Percentiles rank a stretch among this genome's conserved stretches.
Conservation (phyloP, 2,113 vertebrate species). For the Trogon surrucura region DNA sequence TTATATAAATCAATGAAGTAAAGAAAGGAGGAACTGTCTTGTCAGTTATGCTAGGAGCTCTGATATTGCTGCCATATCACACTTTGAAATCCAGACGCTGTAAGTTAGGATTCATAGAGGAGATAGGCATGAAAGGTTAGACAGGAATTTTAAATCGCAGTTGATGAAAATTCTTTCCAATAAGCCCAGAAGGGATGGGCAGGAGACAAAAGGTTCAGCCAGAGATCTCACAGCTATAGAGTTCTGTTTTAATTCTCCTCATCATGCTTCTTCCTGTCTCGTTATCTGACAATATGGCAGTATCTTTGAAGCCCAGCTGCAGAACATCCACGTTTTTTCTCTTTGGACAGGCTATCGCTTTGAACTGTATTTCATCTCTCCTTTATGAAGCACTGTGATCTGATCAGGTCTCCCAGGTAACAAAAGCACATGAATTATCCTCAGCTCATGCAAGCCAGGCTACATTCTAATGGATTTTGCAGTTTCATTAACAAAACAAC, state of each 20-base stretch:
- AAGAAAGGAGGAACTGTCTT: background rate
- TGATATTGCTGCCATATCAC: background rate
- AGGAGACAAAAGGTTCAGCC: constrained; percentile 33
- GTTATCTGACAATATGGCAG: background rate
- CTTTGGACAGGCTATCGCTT: background rate
- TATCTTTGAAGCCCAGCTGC: constrained; percentile 57
- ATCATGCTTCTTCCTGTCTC: constrained; percentile 2
- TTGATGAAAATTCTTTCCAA: constrained; percentile 15
- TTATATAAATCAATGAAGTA: background rate
- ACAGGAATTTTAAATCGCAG: constrained; percentile 35
- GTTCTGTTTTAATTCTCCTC: background rate
- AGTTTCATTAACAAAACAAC: background rate
- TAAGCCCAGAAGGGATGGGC: constrained; percentile 25
- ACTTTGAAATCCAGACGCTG: background rate
- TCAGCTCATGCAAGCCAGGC: background rate
- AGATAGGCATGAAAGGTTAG: constrained; percentile 5
- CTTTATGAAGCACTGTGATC: constrained; percentile 31
- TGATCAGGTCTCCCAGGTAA: constrained; percentile 15
- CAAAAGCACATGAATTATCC: background rate
- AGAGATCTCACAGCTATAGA: constrained; percentile 2
- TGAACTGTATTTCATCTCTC: constrained; percentile 46
- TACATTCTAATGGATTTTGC: background rate
- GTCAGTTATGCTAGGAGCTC: background rate
- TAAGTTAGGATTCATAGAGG: background rate
- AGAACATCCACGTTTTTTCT: background rate